Conservation (phyloP, 2,797 vertebrate species). For the Pantherophis vulpinus region DNA sequence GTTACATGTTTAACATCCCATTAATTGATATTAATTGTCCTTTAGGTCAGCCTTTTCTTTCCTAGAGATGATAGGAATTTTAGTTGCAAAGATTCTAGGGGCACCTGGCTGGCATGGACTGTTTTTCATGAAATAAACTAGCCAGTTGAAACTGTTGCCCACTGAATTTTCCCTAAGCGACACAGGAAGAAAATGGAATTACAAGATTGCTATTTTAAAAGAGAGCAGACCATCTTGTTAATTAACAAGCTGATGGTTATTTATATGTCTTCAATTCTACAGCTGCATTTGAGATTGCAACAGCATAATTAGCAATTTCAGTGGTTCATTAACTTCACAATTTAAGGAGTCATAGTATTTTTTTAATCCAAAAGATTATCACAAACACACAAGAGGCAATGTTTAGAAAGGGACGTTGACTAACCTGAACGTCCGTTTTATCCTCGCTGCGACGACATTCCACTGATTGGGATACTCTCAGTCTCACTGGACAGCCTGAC, state of each 20-base stretch:
- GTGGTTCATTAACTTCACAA: constrained; percentile 3
- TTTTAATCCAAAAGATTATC: neutral
- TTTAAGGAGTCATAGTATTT: neutral
- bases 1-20: neutral
- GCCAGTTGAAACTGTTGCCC: neutral
- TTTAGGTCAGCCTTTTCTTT: neutral
- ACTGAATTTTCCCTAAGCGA: neutral
- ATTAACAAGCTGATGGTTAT: constrained; percentile 18
- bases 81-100: neutral
- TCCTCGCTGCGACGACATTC: too few relatives aligned
- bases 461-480: too few relatives aligned
- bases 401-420: too few relatives aligned
- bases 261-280: constrained; percentile 12
- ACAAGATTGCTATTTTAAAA: neutral
- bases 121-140: neutral
- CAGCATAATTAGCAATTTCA: constrained; percentile 18
- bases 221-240: constrained; percentile 6
- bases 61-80: neutral
- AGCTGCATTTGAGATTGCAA: neutral
- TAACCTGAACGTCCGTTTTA: too few relatives aligned
- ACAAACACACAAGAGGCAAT: neutral
- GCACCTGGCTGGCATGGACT: neutral
- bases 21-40: neutral
- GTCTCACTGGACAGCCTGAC: too few relatives aligned
- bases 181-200: neutral